A percentile compares a stretch with the other conserved stretches of the same genome.
Evolutionary conservation across 2,888 invertebrate genomes (phyloP).

Genomic region (Sphaeridia pumilis): DNA sequence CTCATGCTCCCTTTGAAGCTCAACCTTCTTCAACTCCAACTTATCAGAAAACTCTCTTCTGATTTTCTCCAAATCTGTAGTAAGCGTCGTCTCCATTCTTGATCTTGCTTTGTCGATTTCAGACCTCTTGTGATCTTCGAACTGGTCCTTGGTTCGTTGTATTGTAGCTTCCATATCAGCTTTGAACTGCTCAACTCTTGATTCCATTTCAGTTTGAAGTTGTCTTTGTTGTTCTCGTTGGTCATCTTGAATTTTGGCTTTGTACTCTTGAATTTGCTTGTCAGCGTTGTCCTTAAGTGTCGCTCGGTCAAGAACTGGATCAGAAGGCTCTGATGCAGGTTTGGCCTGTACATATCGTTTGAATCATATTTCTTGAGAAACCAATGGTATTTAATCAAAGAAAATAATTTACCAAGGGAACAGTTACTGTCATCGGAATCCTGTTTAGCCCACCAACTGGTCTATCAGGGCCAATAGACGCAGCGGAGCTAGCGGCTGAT

Average conservation of each 20-base stretch:
- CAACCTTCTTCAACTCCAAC: slow-evolving; percentile 30
- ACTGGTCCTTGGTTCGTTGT: slow-evolving; percentile 13
- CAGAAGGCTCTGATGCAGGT: no score
- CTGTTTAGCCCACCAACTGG: no score
- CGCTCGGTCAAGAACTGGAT: slow-evolving; percentile 6
- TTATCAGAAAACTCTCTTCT: slow-evolving; percentile 43
- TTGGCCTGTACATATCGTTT: no score
- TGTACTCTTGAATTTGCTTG: slow-evolving; percentile 42
- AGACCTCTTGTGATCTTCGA: slow-evolving; percentile 18
- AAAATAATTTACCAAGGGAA: no score
- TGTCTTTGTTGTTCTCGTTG: slow-evolving; percentile 40
- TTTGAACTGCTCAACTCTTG: slow-evolving; percentile 18
- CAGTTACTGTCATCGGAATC: no score
- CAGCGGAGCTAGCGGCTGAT: no score
- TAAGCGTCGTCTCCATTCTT: slow-evolving; percentile 32
- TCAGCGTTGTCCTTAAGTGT: slow-evolving; percentile 39
- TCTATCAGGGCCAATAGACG: no score
- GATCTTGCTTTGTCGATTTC: slow-evolving; percentile 23
- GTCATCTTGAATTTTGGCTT: slow-evolving; percentile 43
- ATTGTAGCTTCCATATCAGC: slow-evolving; percentile 25
- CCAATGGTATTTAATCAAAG: no score
- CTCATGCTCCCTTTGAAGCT: slow-evolving; percentile 19
- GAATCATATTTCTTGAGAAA: no score
- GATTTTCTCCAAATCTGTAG: slow-evolving; percentile 49
- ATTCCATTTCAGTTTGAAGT: slow-evolving; percentile 25